phyloP scores from a whole-genome alignment of 30 jellyfish, hydroid and myxozoan genomes.

The Phacellophora camtschatica region DNA sequence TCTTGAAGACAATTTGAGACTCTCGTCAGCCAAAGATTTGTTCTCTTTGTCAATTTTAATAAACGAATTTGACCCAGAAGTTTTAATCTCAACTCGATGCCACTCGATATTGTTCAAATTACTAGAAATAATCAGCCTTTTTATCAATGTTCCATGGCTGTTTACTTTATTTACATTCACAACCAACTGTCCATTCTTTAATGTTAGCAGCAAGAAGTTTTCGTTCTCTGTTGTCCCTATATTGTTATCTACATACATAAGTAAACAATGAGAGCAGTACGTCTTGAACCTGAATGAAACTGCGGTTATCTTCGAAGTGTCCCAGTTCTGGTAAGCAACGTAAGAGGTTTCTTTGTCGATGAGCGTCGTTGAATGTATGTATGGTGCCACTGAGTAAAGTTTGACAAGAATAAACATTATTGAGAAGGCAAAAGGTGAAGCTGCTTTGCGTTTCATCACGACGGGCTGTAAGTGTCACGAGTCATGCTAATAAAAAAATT shows the following conservation, averaged over 20 bases:
- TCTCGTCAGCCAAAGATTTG: not conserved
- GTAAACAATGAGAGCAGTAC: constrained; percentile 43
- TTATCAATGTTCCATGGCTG: constrained; percentile 16
- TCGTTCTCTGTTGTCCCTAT: constrained; percentile 1
- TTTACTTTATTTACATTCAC: constrained; percentile 29
- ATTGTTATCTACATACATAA: constrained; percentile 62
- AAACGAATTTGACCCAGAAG: not conserved
- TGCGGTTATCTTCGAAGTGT: not conserved
- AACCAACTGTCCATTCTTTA: constrained; percentile 47
- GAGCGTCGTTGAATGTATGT: constrained; percentile 33
- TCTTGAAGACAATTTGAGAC: constrained; percentile 8
- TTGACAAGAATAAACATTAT: not conserved
- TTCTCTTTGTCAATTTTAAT: constrained; percentile 26
- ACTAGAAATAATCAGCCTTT: constrained; percentile 4
- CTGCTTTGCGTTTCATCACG: not conserved
- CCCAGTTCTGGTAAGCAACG: constrained; percentile 56
- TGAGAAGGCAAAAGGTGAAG: not conserved
- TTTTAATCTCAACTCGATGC: constrained; percentile 62
- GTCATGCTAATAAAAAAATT: not conserved
- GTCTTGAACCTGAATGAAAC: constrained; percentile 72
- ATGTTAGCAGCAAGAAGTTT: constrained; percentile 3
- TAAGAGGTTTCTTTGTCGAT: constrained; percentile 41
- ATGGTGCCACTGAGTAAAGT: not conserved
- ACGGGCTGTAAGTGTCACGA: not conserved
- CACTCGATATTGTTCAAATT: constrained; percentile 62